Conservation (phyloP, 2,888 invertebrate species). For the Diadegma fenestrale region DNA sequence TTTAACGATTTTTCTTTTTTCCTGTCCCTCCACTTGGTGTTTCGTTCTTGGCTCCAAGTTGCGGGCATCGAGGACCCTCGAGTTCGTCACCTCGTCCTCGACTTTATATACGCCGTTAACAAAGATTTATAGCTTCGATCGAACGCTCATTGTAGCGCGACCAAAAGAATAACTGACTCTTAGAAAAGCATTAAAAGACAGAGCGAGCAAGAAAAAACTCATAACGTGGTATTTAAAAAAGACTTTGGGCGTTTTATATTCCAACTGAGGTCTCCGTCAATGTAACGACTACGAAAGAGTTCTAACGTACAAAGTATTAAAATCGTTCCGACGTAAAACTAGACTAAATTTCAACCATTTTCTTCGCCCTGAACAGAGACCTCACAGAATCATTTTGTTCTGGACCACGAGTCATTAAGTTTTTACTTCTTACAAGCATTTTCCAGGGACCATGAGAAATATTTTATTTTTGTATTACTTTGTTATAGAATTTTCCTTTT, state of each 20-base stretch:
- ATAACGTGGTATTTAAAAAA: conserved; percentile 9
- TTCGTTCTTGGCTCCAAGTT: neutral
- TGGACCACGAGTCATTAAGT: conserved; percentile 10
- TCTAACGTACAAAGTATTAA: conserved; percentile 18
- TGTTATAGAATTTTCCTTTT: neutral
- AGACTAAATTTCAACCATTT: conserved; percentile 6
- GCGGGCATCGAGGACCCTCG: conserved; percentile 27
- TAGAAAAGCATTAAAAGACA: conserved; percentile 59
- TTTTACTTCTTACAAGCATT: neutral
- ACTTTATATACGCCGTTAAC: conserved; percentile 62
- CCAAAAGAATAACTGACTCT: conserved; percentile 63
- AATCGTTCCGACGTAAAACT: conserved; percentile 9
- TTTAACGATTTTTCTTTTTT: conserved; percentile 64
- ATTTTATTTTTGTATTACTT: neutral
- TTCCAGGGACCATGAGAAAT: neutral
- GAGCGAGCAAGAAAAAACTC: conserved; percentile 2
- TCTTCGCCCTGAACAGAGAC: neutral
- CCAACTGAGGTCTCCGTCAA: neutral
- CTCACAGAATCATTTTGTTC: conserved; percentile 23
- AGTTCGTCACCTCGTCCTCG: conserved; percentile 64
- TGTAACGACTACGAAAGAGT: neutral
- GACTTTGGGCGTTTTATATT: conserved; percentile 10
- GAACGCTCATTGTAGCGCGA: conserved; percentile 62
- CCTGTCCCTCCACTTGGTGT: conserved; percentile 15
- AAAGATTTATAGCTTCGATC: conserved; percentile 68